Conservation (phyloP, 2,113 vertebrate genomes). For the Zosterops hypoxanthus region DNA sequence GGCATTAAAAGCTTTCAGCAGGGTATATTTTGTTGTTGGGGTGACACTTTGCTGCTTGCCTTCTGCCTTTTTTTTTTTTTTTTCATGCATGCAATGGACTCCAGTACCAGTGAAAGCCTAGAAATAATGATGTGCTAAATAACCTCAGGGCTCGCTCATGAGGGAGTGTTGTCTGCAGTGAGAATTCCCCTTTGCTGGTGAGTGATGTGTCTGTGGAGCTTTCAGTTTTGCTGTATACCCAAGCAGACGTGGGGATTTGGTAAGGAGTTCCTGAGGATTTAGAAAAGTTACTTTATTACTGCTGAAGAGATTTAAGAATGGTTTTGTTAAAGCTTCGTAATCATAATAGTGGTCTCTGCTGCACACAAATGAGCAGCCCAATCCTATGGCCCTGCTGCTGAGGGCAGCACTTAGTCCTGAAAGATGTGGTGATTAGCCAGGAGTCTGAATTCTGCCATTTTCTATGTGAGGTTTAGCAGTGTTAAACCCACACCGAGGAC, state of each 20-base stretch:
- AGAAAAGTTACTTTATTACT: background rate
- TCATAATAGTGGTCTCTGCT: background rate
- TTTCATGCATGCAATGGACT: background rate
- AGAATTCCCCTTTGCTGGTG: background rate
- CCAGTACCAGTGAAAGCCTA: background rate
- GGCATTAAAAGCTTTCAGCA: constrained; percentile 24
- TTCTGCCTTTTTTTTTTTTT: background rate
- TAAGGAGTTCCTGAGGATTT: background rate
- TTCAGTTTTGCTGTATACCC: background rate
- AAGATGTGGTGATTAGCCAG: background rate
- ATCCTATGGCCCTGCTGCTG: background rate
- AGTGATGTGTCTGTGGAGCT: background rate
- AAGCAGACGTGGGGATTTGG: background rate
- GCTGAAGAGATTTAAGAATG: background rate
- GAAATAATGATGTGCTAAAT: background rate
- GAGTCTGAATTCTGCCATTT: background rate
- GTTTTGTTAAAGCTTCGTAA: background rate
- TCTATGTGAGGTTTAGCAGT: background rate
- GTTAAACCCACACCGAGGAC: background rate
- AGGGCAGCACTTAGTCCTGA: background rate
- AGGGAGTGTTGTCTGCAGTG: background rate
- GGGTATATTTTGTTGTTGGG: background rate
- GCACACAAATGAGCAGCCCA: background rate
- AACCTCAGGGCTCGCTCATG: background rate
- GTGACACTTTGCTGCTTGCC: background rate